Conservation (phyloP, 2,888 invertebrate species). For the Beris chalybata region DNA sequence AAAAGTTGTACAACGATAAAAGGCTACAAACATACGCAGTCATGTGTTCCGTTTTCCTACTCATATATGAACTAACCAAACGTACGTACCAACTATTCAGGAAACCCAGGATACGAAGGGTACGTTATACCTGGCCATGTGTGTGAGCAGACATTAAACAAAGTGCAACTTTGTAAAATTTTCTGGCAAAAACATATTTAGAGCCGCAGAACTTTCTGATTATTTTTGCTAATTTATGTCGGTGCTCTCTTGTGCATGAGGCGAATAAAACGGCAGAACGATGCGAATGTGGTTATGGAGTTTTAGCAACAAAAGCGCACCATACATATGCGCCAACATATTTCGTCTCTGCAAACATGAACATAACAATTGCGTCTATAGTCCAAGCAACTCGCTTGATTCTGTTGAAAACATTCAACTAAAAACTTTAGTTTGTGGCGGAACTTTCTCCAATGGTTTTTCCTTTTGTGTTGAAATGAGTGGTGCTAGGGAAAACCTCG, state of each 20-base stretch:
- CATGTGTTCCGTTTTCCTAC: background rate
- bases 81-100: background rate
- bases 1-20: constrained; percentile 12
- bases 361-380: constrained; percentile 22
- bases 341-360: constrained; percentile 22
- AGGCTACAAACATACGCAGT: constrained; percentile 7
- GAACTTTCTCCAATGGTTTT: constrained; percentile 11
- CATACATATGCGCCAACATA: constrained; percentile 17
- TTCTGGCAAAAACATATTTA: constrained; percentile 23
- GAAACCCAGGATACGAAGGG: background rate
- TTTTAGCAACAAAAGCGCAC: constrained; percentile 16
- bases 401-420: constrained; percentile 10
- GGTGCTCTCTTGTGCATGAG: constrained; percentile 21
- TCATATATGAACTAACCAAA: background rate
- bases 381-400: constrained; percentile 2
- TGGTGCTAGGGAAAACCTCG: background rate
- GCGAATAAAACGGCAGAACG: constrained; percentile 22
- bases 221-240: constrained; percentile 36
- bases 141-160: constrained; percentile 21
- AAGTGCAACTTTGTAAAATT: constrained; percentile 26
- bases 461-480: too few species aligned
- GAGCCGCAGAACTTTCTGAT: constrained; percentile 32
- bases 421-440: constrained; percentile 16
- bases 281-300: constrained; percentile 19
- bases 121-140: too few species aligned